Percentiles rank a stretch among this genome's conserved stretches.
phyloP scores from a whole-genome alignment of 1,140 invertebrate species.

The Charaxes varanes region DNA sequence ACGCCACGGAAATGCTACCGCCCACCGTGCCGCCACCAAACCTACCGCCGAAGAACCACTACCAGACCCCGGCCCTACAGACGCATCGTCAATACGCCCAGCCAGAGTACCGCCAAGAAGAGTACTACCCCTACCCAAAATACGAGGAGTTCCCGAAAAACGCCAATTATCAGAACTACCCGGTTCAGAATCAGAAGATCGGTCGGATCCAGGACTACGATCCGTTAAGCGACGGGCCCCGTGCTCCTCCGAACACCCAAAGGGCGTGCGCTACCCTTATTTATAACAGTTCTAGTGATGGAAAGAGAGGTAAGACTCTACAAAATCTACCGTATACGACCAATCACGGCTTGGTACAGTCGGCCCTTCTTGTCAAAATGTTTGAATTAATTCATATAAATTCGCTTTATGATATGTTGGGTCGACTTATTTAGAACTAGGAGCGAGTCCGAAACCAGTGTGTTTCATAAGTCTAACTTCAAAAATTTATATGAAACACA shows the following conservation, averaged over 20 bases:
- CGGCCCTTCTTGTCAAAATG: too few relatives aligned
- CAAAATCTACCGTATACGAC: not conserved
- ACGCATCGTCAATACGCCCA: conserved; percentile 22
- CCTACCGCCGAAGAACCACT: conserved; percentile 55
- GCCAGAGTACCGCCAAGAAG: conserved; percentile 31
- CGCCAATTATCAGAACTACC: conserved; percentile 55
- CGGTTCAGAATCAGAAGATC: conserved; percentile 57
- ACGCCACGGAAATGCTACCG: conserved; percentile 65
- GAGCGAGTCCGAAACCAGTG: too few relatives aligned
- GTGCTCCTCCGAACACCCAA: conserved; percentile 83
- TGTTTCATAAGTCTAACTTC: too few relatives aligned
- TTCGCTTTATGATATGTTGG: too few relatives aligned
- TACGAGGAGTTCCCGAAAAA: conserved; percentile 54
- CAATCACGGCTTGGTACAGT: not conserved
- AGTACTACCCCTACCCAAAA: conserved; percentile 43
- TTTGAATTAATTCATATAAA: too few relatives aligned
- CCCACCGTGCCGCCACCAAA: conserved; percentile 44
- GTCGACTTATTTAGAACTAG: too few relatives aligned
- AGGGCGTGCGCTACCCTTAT: conserved; percentile 86
- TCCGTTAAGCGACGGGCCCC: conserved; percentile 81
- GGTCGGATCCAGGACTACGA: conserved; percentile 89
- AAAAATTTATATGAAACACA: too few relatives aligned
- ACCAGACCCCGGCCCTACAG: conserved; percentile 39
- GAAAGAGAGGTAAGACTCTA: conserved; percentile 42
- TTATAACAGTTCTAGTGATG: conserved; percentile 78